Evolutionary conservation across 2,797 vertebrate species (phyloP).

Genomic region (Acanthornis magna): DNA sequence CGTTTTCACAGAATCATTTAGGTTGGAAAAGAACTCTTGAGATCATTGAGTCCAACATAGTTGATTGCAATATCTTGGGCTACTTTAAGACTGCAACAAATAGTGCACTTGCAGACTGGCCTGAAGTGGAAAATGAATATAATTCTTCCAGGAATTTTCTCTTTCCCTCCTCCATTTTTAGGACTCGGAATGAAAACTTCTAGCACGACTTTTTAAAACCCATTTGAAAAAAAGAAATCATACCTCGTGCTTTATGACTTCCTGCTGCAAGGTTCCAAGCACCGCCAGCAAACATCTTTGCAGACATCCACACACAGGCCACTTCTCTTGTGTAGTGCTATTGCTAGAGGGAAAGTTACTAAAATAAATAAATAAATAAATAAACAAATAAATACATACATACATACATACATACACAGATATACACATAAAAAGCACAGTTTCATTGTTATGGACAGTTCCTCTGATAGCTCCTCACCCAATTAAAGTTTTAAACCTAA

Average conservation of each 20-base stretch:
- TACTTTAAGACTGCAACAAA: not conserved
- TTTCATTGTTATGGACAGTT: not conserved
- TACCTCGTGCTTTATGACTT: not conserved
- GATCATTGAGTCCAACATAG: not conserved
- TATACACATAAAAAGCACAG: not conserved
- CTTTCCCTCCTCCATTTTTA: not conserved
- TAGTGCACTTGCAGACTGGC: not conserved
- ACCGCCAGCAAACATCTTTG: not conserved
- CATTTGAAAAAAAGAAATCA: not conserved
- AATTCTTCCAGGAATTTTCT: not conserved
- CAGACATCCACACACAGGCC: not conserved
- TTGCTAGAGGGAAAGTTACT: not conserved
- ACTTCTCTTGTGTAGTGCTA: not conserved
- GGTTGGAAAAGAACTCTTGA: not conserved
- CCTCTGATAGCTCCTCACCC: not conserved
- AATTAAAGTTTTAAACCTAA: conserved; percentile 8
- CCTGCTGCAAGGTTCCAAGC: not conserved
- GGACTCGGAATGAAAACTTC: not conserved
- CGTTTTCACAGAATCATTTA: not conserved
- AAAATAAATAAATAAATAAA: not conserved
- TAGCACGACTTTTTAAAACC: not conserved
- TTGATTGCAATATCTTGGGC: not conserved
- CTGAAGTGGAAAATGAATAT: not conserved
- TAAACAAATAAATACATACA: too few species aligned
- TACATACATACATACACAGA: too few species aligned